Percentiles rank a stretch among this genome's conserved stretches.
These are phyloP conservation scores for Etheostoma perlongum DNA, from an alignment of 2,797 vertebrate species.

Conservation along the genomic window DNA sequence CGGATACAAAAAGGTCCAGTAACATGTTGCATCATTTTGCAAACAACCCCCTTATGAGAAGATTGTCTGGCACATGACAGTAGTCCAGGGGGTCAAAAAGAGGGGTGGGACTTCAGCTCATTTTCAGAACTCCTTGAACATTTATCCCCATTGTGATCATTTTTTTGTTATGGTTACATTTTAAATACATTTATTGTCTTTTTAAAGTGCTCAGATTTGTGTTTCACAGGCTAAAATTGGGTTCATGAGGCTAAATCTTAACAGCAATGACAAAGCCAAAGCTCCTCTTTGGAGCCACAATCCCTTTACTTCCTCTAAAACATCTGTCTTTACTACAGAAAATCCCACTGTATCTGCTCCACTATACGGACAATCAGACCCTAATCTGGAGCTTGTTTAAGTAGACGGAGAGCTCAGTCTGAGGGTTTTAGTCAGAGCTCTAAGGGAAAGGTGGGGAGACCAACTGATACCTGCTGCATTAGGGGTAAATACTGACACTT, in stretches of 20 bases:
- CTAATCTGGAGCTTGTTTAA: slow-evolving; percentile 76
- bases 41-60: neutral
- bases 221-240: slow-evolving; percentile 44
- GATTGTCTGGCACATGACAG: neutral
- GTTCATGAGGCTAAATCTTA: slow-evolving; percentile 64
- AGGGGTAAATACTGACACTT: slow-evolving; percentile 11
- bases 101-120: neutral
- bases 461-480: slow-evolving; percentile 42
- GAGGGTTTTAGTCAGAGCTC: slow-evolving; percentile 51
- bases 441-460: slow-evolving; percentile 31
- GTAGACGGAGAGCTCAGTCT: slow-evolving; percentile 47
- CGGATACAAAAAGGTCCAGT: neutral
- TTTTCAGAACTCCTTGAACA: neutral
- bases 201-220: neutral
- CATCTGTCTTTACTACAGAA: slow-evolving; percentile 80
- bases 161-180: neutral
- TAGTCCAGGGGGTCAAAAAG: neutral
- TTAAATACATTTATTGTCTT: too few species aligned
- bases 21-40: neutral
- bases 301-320: slow-evolving; percentile 74
- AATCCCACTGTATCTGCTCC: slow-evolving; percentile 81
- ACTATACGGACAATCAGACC: slow-evolving; percentile 67
- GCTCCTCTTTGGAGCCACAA: slow-evolving; percentile 64
- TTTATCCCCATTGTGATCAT: neutral
- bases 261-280: slow-evolving; percentile 69